Evolutionary conservation across 2,113 vertebrate genomes (phyloP).

Genomic region (Candoia aspera): DNA sequence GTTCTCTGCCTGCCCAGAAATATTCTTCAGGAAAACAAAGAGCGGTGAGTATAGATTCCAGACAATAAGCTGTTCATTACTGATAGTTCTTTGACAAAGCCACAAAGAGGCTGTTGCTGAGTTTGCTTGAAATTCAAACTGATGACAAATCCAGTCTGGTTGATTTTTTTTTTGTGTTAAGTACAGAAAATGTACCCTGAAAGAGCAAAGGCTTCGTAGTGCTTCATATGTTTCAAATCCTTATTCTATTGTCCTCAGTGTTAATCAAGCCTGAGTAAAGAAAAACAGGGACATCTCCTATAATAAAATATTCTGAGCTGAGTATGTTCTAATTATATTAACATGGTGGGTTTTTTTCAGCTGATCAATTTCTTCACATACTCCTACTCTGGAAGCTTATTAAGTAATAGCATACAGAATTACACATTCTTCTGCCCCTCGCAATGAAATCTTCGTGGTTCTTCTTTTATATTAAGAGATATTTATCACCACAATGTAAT

Average conservation of each 20-base stretch:
- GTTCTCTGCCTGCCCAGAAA: conserved; percentile 32
- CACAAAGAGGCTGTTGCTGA: conserved; percentile 49
- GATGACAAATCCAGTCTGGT: conserved; percentile 22
- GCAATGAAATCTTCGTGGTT: conserved; percentile 43
- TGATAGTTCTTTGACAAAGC: conserved; percentile 49
- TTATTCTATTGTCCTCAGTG: conserved; percentile 27
- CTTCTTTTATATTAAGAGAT: conserved; percentile 68
- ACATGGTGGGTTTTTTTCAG: conserved; percentile 56
- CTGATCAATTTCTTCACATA: conserved; percentile 62
- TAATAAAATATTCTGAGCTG: conserved; percentile 62
- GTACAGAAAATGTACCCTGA: conserved; percentile 36
- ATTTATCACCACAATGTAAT: conserved; percentile 55
- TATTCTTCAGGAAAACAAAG: conserved; percentile 46
- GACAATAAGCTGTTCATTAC: conserved; percentile 42
- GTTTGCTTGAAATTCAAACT: conserved; percentile 45
- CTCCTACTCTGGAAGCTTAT: conserved; percentile 37
- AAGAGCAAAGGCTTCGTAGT: conserved; percentile 45
- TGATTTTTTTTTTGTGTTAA: conserved; percentile 43
- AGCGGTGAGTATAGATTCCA: conserved; percentile 47
- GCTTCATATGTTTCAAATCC: conserved; percentile 40
- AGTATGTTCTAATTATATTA: conserved; percentile 33
- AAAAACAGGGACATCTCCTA: conserved; percentile 54
- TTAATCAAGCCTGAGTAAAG: conserved; percentile 53
- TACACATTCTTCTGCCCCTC: conserved; percentile 54
- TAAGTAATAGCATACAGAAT: conserved; percentile 47